These are phyloP conservation scores for Ypsolopha sequella DNA, from an alignment of 2,888 invertebrate species.

Conservation along the genomic window DNA sequence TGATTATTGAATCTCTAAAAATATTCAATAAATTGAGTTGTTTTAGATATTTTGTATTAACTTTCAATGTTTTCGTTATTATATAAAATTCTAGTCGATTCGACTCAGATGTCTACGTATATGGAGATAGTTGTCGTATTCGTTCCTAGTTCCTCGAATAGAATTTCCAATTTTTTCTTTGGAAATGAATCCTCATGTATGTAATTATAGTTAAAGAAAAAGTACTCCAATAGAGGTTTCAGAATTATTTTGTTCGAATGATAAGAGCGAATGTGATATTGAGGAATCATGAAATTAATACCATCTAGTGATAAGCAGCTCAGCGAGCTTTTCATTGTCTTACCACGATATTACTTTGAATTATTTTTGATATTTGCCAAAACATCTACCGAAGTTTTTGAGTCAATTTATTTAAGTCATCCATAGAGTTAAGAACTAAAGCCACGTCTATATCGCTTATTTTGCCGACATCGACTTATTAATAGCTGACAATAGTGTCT, in stretches of 20 bases:
- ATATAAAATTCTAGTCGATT: constrained; percentile 57
- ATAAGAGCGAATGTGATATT: constrained; percentile 53
- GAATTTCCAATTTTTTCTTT: constrained; percentile 23
- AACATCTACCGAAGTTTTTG: constrained; percentile 37
- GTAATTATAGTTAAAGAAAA: constrained; percentile 33
- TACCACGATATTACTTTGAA: background rate
- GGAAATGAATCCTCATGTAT: constrained; percentile 35
- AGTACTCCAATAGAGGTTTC: constrained; percentile 36
- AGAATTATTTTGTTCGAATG: constrained; percentile 36
- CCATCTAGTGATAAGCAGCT: constrained; percentile 46
- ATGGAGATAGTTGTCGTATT: constrained; percentile 41
- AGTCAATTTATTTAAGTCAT: constrained; percentile 70
- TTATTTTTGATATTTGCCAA: constrained; percentile 35
- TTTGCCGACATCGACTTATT: constrained; percentile 41
- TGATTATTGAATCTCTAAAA: constrained; percentile 32
- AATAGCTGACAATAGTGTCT: background rate
- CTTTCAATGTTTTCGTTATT: constrained; percentile 33
- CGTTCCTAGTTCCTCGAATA: constrained; percentile 49
- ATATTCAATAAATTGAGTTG: background rate
- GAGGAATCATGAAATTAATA: constrained; percentile 34
- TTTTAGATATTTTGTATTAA: constrained; percentile 29
- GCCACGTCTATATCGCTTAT: constrained; percentile 24
- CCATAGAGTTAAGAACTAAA: constrained; percentile 48
- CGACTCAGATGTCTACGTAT: constrained; percentile 48
- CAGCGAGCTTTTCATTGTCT: constrained; percentile 11